Evolutionary conservation across 2,888 invertebrate genomes (phyloP).

Genomic region (Reticulitermes lucifugus): DNA sequence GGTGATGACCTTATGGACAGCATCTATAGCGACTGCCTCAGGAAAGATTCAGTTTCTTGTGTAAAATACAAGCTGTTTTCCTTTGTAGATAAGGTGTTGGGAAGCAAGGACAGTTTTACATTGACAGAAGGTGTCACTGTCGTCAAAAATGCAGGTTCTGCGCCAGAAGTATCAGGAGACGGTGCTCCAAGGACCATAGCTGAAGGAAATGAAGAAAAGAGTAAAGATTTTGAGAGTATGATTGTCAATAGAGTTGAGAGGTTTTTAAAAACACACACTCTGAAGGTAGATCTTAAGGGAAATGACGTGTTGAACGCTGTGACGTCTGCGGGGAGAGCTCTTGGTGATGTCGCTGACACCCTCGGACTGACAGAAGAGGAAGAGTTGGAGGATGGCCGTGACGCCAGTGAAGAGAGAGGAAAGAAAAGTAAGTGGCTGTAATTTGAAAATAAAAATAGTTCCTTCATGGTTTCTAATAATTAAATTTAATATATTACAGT

Average conservation of each 20-base stretch:
- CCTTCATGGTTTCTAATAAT: no score
- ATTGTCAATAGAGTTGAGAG: slow-evolving; percentile 76
- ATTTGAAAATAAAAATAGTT: no score
- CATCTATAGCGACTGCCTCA: slow-evolving; percentile 81
- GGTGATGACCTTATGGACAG: slow-evolving; percentile 84
- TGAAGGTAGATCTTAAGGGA: slow-evolving; percentile 87
- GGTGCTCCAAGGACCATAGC: slow-evolving; percentile 77
- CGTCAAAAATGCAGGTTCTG: slow-evolving; percentile 71
- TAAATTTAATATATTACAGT: no score
- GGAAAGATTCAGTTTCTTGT: slow-evolving; percentile 86
- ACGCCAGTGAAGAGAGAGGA: slow-evolving; percentile 75
- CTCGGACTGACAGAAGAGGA: slow-evolving; percentile 68
- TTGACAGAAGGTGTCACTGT: slow-evolving; percentile 87
- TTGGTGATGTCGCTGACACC: slow-evolving; percentile 76
- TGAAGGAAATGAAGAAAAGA: slow-evolving; percentile 57
- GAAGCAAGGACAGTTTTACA: slow-evolving; percentile 82
- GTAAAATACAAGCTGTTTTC: slow-evolving; percentile 89
- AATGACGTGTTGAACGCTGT: slow-evolving; percentile 85
- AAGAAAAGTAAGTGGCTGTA: slow-evolving; percentile 75
- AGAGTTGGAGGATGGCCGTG: slow-evolving; percentile 64
- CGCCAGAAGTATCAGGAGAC: slow-evolving; percentile 73
- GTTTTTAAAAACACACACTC: slow-evolving; percentile 83
- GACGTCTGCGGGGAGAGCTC: slow-evolving; percentile 81
- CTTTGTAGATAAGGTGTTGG: slow-evolving; percentile 86
- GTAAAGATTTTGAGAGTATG: slow-evolving; percentile 70